Evolutionary conservation across 2,113 vertebrate species (phyloP), one percentile per base, ranked within the genome.

Genomic region (Sorex araneus): DNA sequence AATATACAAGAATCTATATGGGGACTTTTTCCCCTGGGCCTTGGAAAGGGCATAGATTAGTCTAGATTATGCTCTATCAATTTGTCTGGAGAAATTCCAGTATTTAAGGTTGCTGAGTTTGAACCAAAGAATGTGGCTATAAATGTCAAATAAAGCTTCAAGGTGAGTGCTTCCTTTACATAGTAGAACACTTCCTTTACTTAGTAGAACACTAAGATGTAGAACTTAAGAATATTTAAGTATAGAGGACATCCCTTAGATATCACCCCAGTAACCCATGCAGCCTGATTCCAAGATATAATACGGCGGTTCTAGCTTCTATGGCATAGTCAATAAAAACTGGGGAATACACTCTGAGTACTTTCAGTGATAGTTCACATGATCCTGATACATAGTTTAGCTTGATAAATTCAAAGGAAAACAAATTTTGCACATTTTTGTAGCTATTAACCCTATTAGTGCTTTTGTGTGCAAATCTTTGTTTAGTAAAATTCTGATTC

Each of bases 321-420:
- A 3, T 7, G 16, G 12, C 11, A 13, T 2, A 23, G 10, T 43
- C 84, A 27, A 57, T 25, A 79, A 50, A 77, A 79, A 28, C 45
- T 6, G 25, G 4, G 7, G 40, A 30, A 45, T 1, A 54, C 6
- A 4, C 8, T 40, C 40, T 40, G 7, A 40, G 40, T 4, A 40
- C 40, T 71, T 45, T n/a, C 0, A 77, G 15, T 63, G 81, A 9
- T 6, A 28, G 66, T 28, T 40, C 78, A 16, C 64, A 74, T 83
- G 21, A 89, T 85, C 28, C 45, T 73, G 27, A 54, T 28, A n/a
- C 21, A 12, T 40, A 4, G 64, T 67, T 30, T n/a, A 34, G 8
- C 36, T 76, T 45, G 4, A 76, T 13, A 78, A 83, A 89, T 28
- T 85, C 71, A 95, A 66, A 75, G 71, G 30, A 30, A 74, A 92